phyloP scores from a whole-genome alignment of 2,797 vertebrate genomes.

The Spondyliosoma cantharus region DNA sequence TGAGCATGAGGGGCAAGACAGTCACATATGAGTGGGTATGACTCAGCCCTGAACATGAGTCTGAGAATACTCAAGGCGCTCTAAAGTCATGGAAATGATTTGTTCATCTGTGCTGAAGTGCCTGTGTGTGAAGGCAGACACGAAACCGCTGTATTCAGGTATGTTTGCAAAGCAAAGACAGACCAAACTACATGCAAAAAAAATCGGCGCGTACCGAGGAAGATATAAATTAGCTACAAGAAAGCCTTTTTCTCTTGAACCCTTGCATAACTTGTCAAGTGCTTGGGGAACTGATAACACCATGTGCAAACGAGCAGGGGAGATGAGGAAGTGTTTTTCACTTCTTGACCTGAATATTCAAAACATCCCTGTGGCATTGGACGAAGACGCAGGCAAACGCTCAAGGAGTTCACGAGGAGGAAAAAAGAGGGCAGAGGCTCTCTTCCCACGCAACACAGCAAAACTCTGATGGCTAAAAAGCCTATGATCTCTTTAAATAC shows the following conservation, averaged over 20 bases:
- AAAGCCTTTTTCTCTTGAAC: slow-evolving; percentile 36
- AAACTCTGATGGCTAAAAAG: slow-evolving; percentile 30
- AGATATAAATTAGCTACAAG: slow-evolving; percentile 50
- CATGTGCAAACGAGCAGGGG: slow-evolving; percentile 47
- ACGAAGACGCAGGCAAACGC: slow-evolving; percentile 63
- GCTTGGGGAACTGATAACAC: slow-evolving; percentile 52
- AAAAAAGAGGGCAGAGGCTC: slow-evolving; percentile 47
- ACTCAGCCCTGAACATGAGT: slow-evolving; percentile 46
- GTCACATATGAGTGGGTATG: slow-evolving; percentile 40
- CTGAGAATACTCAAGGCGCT: slow-evolving; percentile 38
- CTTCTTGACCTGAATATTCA: slow-evolving; percentile 79
- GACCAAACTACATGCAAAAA: neutral
- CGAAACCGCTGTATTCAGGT: slow-evolving; percentile 1
- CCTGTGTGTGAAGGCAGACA: neutral
- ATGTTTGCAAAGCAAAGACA: slow-evolving; percentile 10
- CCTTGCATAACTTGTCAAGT: slow-evolving; percentile 50
- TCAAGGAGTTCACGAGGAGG: slow-evolving; percentile 56
- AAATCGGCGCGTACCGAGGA: slow-evolving; percentile 10
- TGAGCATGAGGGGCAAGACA: slow-evolving; percentile 24
- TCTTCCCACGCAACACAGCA: slow-evolving; percentile 55
- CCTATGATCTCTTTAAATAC: slow-evolving; percentile 22
- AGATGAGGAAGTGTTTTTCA: slow-evolving; percentile 66
- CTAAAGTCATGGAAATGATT: slow-evolving; percentile 49
- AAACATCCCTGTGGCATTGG: slow-evolving; percentile 71
- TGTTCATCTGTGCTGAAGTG: slow-evolving; percentile 19